Percentiles rank a stretch among this genome's conserved stretches.
phyloP scores from a whole-genome alignment of 37 sponge, comb jelly and placozoan genomes.

The Beroe ovata region DNA sequence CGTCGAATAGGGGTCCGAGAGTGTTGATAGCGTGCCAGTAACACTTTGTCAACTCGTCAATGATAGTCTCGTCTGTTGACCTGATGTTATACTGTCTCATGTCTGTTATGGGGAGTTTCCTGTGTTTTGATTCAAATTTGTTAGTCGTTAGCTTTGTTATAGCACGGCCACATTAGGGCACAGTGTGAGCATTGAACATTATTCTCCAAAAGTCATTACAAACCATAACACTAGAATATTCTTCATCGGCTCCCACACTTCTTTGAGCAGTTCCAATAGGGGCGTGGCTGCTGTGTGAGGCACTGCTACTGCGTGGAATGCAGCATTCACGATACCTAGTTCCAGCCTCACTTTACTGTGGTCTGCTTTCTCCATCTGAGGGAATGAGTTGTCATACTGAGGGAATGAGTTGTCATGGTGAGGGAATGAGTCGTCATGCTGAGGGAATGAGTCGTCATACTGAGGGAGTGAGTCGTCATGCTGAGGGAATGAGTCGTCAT shows the following conservation, averaged over 20 bases:
- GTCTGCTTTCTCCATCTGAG: conserved; percentile 1
- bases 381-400: too few relatives aligned
- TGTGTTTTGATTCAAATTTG: too few relatives aligned
- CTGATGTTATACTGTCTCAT: neutral
- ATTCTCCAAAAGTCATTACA: too few relatives aligned
- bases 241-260: conserved; percentile 50
- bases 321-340: conserved; percentile 35
- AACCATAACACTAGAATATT: conserved; percentile 20
- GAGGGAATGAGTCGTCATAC: too few relatives aligned
- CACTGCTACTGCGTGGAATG: conserved; percentile 38
- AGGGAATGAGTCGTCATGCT: too few relatives aligned
- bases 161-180: too few relatives aligned
- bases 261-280: conserved; percentile 36
- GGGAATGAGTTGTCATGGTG: too few relatives aligned
- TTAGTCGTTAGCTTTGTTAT: too few relatives aligned
- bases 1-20: conserved; percentile 62
- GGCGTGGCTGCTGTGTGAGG: conserved; percentile 18
- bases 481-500: too few relatives aligned
- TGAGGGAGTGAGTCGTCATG: too few relatives aligned
- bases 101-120: too few relatives aligned
- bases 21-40: conserved; percentile 61
- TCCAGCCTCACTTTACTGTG: conserved; percentile 17
- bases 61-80: conserved; percentile 52
- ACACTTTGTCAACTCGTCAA: conserved; percentile 43
- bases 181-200: too few relatives aligned